phyloP scores from a whole-genome alignment of 2,113 vertebrate species.

The Taurulus bubalis region DNA sequence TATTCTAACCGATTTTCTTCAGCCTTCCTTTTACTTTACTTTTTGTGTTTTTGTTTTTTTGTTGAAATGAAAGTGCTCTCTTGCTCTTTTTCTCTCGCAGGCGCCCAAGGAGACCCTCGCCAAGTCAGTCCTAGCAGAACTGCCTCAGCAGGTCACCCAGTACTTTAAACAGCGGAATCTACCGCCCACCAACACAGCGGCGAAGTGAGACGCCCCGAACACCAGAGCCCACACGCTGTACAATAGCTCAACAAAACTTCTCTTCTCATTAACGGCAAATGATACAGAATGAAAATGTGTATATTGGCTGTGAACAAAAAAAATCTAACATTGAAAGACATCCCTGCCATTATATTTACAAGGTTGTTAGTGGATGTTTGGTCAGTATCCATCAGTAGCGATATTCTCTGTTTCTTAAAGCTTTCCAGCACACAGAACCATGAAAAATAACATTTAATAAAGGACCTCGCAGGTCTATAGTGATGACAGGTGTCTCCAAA shows the following conservation, averaged over 20 bases:
- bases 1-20: not conserved
- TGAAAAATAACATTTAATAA: slow-evolving; percentile 23
- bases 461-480: slow-evolving; percentile 28
- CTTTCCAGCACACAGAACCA: slow-evolving; percentile 28
- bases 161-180: slow-evolving; percentile 98
- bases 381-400: slow-evolving; percentile 45
- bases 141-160: slow-evolving; percentile 97
- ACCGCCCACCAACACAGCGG: slow-evolving; percentile 88
- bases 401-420: slow-evolving; percentile 33
- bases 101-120: slow-evolving; percentile 98
- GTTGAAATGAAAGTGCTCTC: not conserved
- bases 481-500: slow-evolving; percentile 29
- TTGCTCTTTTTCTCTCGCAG: slow-evolving; percentile 72
- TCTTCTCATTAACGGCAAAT: slow-evolving; percentile 41
- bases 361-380: slow-evolving; percentile 27
- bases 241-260: slow-evolving; percentile 53
- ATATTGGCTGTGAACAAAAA: slow-evolving; percentile 46
- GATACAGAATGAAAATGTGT: slow-evolving; percentile 47
- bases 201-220: slow-evolving; percentile 78
- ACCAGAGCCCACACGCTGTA: slow-evolving; percentile 34
- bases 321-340: slow-evolving; percentile 14
- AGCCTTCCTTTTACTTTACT: not conserved
- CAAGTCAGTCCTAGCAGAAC: slow-evolving; percentile 96
- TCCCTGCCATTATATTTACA: slow-evolving; percentile 30
- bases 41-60: not conserved